Percentiles rank a stretch among this genome's conserved stretches.
Evolutionary conservation across 2,113 vertebrate species (phyloP).

Genomic region (Arothron firmamentum): DNA sequence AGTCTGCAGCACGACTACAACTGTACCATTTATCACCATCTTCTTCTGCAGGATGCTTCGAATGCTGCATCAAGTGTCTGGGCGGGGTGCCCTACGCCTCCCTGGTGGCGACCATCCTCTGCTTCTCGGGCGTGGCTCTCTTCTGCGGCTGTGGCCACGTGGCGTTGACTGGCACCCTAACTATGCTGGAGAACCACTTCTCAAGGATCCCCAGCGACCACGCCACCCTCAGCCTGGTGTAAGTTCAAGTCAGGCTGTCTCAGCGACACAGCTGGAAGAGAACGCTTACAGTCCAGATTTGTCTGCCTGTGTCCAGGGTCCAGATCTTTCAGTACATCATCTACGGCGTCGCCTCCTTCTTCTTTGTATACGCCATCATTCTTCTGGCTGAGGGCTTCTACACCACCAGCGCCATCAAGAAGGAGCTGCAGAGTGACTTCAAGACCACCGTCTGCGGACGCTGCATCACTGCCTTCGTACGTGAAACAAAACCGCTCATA

Average conservation of each 20-base stretch:
- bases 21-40: conserved; percentile 15
- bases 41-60: conserved; percentile 89
- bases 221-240: conserved; percentile 87
- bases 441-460: conserved; percentile 96
- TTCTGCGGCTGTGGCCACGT: conserved; percentile 97
- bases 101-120: conserved; percentile 96
- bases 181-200: conserved; percentile 92
- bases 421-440: conserved; percentile 96
- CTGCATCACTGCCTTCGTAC: conserved; percentile 95
- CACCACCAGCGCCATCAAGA: conserved; percentile 95
- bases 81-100: conserved; percentile 98
- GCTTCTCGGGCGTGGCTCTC: conserved; percentile 93
- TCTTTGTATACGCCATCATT: conserved; percentile 95
- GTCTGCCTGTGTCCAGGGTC: conserved; percentile 74
- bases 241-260: conserved; percentile 62
- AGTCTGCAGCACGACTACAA: too few species aligned
- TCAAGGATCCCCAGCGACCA: conserved; percentile 86
- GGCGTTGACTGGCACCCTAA: conserved; percentile 88
- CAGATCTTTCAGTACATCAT: conserved; percentile 98
- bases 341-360: conserved; percentile 96
- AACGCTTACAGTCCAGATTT: background rate
- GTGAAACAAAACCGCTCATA: conserved; percentile 13
- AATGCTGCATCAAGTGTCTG: conserved; percentile 99
- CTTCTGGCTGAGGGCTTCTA: conserved; percentile 97
- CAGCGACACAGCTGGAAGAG: too few species aligned